phyloP scores from a whole-genome alignment of 2,113 vertebrate genomes.

The Mionectes macconnelli region DNA sequence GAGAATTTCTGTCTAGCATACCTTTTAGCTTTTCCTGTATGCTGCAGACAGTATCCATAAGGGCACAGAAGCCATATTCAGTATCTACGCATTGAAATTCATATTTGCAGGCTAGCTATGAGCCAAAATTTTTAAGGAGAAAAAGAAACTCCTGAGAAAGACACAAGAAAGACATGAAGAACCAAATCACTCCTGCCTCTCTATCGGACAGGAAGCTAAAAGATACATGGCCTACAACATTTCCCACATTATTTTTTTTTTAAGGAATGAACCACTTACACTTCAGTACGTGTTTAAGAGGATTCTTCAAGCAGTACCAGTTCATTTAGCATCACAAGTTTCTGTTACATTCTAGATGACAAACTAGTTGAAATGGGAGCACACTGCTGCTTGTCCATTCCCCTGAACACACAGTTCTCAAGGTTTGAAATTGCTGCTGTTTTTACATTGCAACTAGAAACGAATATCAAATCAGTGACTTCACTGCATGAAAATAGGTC shows the following conservation, averaged over 20 bases:
- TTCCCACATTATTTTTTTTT: neutral
- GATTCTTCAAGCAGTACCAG: neutral
- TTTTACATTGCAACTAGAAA: neutral
- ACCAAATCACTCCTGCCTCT: neutral
- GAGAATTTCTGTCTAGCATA: neutral
- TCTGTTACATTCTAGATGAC: neutral
- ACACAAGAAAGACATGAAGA: neutral
- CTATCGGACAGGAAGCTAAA: neutral
- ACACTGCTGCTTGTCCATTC: neutral
- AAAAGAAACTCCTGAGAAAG: neutral
- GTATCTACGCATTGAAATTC: neutral
- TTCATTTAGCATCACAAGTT: neutral
- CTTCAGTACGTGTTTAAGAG: neutral
- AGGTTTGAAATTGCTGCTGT: neutral
- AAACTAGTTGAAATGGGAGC: neutral
- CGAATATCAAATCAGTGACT: neutral
- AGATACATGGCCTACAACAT: neutral
- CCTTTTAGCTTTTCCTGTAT: neutral
- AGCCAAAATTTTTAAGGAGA: neutral
- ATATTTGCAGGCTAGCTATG: neutral
- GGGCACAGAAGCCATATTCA: neutral
- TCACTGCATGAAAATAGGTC: neutral
- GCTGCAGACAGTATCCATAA: neutral
- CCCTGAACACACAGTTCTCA: neutral
- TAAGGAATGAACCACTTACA: neutral